Conservation (phyloP, 2,113 vertebrate genomes). For the Mesoclemmys tuberculata region DNA sequence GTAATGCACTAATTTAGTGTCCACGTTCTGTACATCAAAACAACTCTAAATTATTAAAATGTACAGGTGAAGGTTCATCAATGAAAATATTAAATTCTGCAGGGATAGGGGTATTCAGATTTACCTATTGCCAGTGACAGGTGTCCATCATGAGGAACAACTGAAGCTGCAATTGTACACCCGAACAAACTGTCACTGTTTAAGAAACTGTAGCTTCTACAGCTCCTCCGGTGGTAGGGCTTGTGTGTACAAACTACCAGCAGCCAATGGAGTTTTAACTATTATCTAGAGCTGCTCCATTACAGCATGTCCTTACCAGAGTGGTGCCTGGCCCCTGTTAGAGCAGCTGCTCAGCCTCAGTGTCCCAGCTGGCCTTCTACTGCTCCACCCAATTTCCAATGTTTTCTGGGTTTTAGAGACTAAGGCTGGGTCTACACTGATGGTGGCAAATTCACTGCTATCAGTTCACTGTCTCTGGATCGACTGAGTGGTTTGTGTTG, state of each 20-base stretch:
- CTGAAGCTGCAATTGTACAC: background rate
- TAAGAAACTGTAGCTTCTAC: background rate
- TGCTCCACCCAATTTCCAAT: background rate
- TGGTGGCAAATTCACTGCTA: no score
- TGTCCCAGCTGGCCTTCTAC: background rate
- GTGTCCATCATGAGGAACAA: background rate
- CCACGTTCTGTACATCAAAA: background rate
- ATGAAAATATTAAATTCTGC: background rate
- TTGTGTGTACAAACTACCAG: background rate
- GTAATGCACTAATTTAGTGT: background rate
- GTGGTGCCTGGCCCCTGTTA: background rate
- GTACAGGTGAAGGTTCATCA: background rate
- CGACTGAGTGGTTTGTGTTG: no score
- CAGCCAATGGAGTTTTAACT: background rate
- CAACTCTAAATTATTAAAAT: background rate
- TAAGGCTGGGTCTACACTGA: background rate
- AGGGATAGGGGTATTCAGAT: background rate
- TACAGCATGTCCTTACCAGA: background rate
- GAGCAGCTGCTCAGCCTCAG: background rate
- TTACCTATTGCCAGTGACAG: background rate
- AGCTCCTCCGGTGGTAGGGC: background rate
- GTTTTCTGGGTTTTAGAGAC: background rate
- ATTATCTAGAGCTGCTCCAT: background rate
- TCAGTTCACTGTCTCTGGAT: no score
- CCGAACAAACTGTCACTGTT: background rate